Percentiles rank a stretch among this genome's conserved stretches.
These are phyloP conservation scores for Dysmachus trigonus DNA, from an alignment of 2,888 invertebrate species.

Conservation along the genomic window DNA sequence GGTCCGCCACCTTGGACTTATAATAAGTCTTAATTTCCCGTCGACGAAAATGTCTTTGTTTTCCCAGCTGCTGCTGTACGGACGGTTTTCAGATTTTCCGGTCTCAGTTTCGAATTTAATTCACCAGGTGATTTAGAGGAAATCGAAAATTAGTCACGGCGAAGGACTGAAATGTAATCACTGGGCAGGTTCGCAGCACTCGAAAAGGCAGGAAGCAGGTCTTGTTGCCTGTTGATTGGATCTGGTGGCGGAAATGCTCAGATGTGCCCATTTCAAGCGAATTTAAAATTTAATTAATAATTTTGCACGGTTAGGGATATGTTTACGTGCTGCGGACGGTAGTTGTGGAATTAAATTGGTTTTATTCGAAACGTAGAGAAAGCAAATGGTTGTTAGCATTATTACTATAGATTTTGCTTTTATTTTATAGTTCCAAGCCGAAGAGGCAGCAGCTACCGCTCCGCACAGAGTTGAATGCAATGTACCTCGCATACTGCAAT, in stretches of 20 bases:
- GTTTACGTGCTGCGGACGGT: neutral
- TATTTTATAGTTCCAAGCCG: neutral
- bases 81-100: neutral
- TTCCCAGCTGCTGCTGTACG: neutral
- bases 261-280: neutral
- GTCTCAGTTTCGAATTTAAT: neutral
- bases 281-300: neutral
- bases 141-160: constrained; percentile 17
- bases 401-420: neutral
- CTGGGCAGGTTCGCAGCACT: neutral
- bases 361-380: neutral
- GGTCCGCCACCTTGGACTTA: neutral
- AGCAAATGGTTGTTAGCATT: neutral
- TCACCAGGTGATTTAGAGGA: constrained; percentile 8
- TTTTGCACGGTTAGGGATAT: neutral
- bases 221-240: neutral
- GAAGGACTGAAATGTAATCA: neutral
- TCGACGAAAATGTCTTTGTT: neutral
- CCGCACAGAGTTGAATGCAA: neutral
- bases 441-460: neutral
- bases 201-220: neutral
- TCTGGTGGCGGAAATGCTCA: neutral
- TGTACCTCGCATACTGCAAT: neutral
- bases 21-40: constrained; percentile 9
- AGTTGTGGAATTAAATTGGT: neutral